Evolutionary conservation across 1,140 invertebrate species (phyloP).

Genomic region (Pachyrhynchus sulphureomaculatus): DNA sequence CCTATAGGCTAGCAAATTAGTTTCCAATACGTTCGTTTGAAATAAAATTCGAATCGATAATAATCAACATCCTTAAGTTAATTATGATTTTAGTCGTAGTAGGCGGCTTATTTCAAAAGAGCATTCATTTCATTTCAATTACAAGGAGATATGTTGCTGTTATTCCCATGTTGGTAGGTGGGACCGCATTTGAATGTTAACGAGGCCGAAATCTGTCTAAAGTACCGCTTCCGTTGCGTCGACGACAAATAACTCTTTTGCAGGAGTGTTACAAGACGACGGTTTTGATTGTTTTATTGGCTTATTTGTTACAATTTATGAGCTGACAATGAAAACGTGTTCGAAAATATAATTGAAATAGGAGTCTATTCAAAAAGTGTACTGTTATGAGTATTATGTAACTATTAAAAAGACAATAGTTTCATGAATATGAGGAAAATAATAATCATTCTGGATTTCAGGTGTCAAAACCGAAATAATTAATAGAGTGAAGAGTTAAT

Average conservation of each 20-base stretch:
- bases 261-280: slow-evolving; percentile 22
- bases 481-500: too few species aligned
- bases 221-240: slow-evolving; percentile 19
- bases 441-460: too few species aligned
- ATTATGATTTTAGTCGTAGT: slow-evolving; percentile 38
- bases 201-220: slow-evolving; percentile 48
- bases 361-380: slow-evolving; percentile 2
- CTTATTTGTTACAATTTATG: slow-evolving; percentile 21
- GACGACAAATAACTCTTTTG: slow-evolving; percentile 32
- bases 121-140: slow-evolving; percentile 45
- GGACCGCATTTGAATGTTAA: slow-evolving; percentile 47
- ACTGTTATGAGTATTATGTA: too few species aligned
- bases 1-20: too few species aligned
- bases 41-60: slow-evolving; percentile 11
- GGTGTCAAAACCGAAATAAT: too few species aligned
- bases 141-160: slow-evolving; percentile 44
- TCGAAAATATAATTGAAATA: slow-evolving; percentile 14
- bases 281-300: slow-evolving; percentile 28
- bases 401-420: too few species aligned
- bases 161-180: slow-evolving; percentile 49
- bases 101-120: slow-evolving; percentile 35
- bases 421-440: too few species aligned
- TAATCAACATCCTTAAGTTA: slow-evolving; percentile 30
- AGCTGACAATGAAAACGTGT: slow-evolving; percentile 18
- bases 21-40: background rate